Base-by-base conservation (phyloP, 2,113 vertebrate species). In the Heptranchias perlo region DNA sequence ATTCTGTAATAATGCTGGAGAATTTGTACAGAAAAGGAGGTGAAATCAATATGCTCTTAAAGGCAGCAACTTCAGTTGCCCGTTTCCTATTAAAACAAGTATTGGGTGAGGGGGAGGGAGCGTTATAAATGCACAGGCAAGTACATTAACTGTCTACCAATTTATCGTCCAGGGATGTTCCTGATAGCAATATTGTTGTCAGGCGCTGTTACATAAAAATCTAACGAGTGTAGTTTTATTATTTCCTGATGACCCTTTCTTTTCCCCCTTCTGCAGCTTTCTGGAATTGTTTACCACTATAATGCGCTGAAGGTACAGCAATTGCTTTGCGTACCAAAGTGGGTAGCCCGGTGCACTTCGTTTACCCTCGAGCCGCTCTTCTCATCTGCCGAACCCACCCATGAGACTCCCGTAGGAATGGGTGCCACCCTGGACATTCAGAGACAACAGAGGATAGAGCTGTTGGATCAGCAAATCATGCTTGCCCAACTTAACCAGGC, bases 371-470 rank as follows among this genome's bases (percentile, higher is more conserved):
- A 99, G 96, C 99, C 99, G 8, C 61, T 99, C 96, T 98, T 99
- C 97, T 98, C 98, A 5, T 98, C 98, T 69, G 97, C 98, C 44
- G 98, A 99, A 49, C 98, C 98, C 39, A 96, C 96, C 0, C 97
- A 94, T 3, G 99, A 99, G 96, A 97, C 98, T 5, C 98, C 98
- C 67, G 96, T 99, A 87, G 99, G 99, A 86, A 99, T 99, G 99
- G 99, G 99, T 35, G 99, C 99, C 96, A 99, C 99, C 0, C 97
- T 99, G 82, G 99, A 99, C 96, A 98, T 99, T 97, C 99, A 99
- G 97, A 98, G 99, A 96, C 99, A 99, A 96, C 99, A 99, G 96
- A 98, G 99, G 93, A 98, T 99, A 98, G 99, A 99, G 96, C 95
- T 98, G 96, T 97, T 99, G 1, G 99, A 99, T 97, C 98, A 99